These are phyloP conservation scores for Brachylomia viminalis DNA, from an alignment of 2,888 invertebrate species.

Conservation along the genomic window DNA sequence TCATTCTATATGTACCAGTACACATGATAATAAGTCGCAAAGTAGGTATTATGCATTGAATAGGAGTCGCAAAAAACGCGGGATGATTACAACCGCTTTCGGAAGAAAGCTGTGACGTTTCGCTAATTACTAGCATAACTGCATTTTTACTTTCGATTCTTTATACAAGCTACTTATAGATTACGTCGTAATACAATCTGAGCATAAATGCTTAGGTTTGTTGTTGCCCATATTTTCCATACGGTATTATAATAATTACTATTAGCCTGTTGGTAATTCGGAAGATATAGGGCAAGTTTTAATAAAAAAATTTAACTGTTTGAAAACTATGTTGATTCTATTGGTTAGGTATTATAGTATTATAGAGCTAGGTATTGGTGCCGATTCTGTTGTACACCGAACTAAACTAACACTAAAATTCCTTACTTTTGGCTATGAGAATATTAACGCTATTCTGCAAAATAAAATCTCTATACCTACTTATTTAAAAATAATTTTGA, in stretches of 20 bases:
- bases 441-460: no score
- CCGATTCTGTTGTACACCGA: no score
- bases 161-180: slow-evolving; percentile 45
- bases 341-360: slow-evolving; percentile 29
- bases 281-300: no score
- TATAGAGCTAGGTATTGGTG: slow-evolving; percentile 52
- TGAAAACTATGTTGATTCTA: slow-evolving; percentile 46
- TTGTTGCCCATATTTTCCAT: no score
- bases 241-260: no score
- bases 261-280: no score
- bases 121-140: slow-evolving; percentile 57
- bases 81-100: slow-evolving; percentile 64
- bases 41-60: slow-evolving; percentile 60
- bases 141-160: slow-evolving; percentile 64
- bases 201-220: background rate
- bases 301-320: slow-evolving; percentile 26
- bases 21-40: slow-evolving; percentile 45
- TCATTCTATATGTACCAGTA: slow-evolving; percentile 21
- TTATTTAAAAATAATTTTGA: no score
- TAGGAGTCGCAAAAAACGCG: slow-evolving; percentile 56
- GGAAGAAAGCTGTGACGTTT: slow-evolving; percentile 62
- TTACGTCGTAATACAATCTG: slow-evolving; percentile 31
- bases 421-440: no score
- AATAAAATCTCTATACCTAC: no score
- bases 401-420: no score